These are phyloP conservation scores for Chloropsis hardwickii DNA, from an alignment of 2,113 vertebrate species.

Conservation along the genomic window DNA sequence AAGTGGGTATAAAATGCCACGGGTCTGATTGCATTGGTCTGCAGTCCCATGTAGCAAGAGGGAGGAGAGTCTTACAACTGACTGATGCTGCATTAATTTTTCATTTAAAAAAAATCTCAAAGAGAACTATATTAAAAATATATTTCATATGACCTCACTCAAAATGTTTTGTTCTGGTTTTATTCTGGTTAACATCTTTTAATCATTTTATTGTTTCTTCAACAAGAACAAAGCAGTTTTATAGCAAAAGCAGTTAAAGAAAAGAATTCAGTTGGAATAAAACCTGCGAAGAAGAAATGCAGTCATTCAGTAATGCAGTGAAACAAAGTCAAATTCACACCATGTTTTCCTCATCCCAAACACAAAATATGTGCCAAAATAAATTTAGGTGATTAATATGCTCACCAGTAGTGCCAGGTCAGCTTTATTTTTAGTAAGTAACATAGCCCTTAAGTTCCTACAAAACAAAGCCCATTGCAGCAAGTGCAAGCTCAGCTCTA, in stretches of 20 bases:
- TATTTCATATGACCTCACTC: background rate
- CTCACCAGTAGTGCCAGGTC: background rate
- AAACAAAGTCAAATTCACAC: background rate
- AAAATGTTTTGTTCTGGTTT: background rate
- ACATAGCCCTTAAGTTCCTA: background rate
- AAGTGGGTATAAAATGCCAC: background rate
- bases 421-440: constrained; percentile 1
- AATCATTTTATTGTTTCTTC: background rate
- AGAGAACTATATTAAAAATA: background rate
- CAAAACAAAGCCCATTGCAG: background rate
- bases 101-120: background rate
- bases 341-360: background rate
- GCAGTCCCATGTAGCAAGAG: background rate
- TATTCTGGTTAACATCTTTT: background rate
- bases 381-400: constrained; percentile 23
- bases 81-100: background rate
- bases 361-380: background rate
- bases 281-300: background rate
- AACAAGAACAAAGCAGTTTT: background rate
- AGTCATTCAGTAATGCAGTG: background rate
- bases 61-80: background rate
- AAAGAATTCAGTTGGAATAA: background rate
- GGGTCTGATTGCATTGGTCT: background rate
- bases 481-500: background rate
- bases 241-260: background rate